These are phyloP conservation scores for Scytalopus superciliaris DNA, from an alignment of 2,113 vertebrate genomes.

Conservation along the genomic window DNA sequence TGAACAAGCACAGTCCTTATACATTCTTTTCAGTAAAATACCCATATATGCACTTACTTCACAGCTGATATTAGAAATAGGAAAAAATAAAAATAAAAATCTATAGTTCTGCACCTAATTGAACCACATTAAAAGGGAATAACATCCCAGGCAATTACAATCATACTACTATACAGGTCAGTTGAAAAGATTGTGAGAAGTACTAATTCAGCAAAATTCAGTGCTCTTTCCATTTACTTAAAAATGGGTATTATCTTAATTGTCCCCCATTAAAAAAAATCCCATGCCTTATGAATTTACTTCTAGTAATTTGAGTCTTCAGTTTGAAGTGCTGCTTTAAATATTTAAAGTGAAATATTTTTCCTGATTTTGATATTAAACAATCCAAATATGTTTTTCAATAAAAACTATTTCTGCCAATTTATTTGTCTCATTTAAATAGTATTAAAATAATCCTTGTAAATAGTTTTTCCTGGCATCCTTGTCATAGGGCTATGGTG, in stretches of 20 bases:
- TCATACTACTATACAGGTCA: not conserved
- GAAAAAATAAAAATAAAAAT: not conserved
- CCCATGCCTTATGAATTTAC: not conserved
- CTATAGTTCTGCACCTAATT: not conserved
- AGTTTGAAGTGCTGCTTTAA: not conserved
- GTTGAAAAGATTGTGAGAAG: not conserved
- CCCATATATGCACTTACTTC: not conserved
- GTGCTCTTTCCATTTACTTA: not conserved
- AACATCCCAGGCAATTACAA: not conserved
- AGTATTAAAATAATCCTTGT: not conserved
- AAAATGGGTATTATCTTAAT: not conserved
- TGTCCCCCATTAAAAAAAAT: not conserved
- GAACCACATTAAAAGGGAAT: not conserved
- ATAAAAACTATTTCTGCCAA: not conserved
- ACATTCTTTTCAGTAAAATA: not conserved
- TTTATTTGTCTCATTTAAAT: not conserved
- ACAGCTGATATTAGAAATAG: not conserved
- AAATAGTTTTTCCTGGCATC: not conserved
- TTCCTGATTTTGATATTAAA: not conserved
- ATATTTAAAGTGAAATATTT: not conserved
- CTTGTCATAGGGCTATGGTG: not conserved
- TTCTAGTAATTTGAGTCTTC: not conserved
- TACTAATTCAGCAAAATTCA: not conserved
- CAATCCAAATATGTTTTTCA: not conserved
- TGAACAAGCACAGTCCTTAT: not conserved